phyloP scores from a whole-genome alignment of 2,113 vertebrate genomes.

The Corythoichthys intestinalis region DNA sequence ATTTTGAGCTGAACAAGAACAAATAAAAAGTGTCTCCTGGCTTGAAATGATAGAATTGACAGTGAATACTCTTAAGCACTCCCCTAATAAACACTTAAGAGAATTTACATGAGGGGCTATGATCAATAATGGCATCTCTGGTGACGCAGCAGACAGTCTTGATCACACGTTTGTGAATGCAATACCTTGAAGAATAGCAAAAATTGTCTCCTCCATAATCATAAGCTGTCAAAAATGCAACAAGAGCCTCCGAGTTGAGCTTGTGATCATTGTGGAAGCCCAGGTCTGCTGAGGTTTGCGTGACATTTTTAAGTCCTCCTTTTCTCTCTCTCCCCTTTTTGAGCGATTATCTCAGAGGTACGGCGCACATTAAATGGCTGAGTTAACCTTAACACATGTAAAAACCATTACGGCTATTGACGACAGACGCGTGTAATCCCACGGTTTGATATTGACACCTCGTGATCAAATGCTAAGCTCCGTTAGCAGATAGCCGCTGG shows the following conservation, averaged over 20 bases:
- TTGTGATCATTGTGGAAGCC: slow-evolving; percentile 63
- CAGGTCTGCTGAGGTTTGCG: slow-evolving; percentile 65
- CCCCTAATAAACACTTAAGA: slow-evolving; percentile 66
- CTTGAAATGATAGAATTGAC: slow-evolving; percentile 34
- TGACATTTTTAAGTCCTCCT: slow-evolving; percentile 67
- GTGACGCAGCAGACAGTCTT: slow-evolving; percentile 59
- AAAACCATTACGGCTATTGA: slow-evolving; percentile 70
- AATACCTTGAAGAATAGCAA: slow-evolving; percentile 66
- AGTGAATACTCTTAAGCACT: slow-evolving; percentile 55
- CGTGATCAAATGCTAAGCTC: slow-evolving; percentile 74
- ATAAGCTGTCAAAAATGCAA: slow-evolving; percentile 72
- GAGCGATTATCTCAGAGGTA: slow-evolving; percentile 68
- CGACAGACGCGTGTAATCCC: slow-evolving; percentile 68
- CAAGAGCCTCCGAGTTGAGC: slow-evolving; percentile 65
- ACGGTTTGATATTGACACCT: slow-evolving; percentile 72
- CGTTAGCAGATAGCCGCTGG: slow-evolving; percentile 68
- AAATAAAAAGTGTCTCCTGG: slow-evolving; percentile 10
- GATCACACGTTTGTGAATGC: slow-evolving; percentile 67
- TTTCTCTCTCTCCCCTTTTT: slow-evolving; percentile 30
- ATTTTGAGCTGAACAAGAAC: slow-evolving; percentile 38
- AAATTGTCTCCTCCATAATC: slow-evolving; percentile 67
- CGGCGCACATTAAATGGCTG: slow-evolving; percentile 71
- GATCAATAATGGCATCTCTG: slow-evolving; percentile 68
- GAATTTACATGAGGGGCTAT: slow-evolving; percentile 63
- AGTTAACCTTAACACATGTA: slow-evolving; percentile 74